Evolutionary conservation across 2,888 invertebrate species (phyloP).

Genomic region (Atrina japonica): DNA sequence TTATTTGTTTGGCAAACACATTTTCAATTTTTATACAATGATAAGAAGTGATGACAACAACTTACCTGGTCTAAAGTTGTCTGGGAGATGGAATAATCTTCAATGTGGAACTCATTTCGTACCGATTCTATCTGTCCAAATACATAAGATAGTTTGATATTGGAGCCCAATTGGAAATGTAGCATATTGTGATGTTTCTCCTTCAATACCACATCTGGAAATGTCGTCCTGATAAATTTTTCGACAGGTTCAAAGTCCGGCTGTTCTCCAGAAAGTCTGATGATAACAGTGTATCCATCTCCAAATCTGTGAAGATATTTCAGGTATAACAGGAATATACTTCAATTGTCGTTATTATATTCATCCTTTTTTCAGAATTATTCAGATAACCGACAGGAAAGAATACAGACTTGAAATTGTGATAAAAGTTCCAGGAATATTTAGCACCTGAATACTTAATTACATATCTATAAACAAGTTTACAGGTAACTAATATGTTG

Average conservation of each 20-base stretch:
- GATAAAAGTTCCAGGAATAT: too few relatives aligned
- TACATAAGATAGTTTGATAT: constrained; percentile 79
- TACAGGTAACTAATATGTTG: too few relatives aligned
- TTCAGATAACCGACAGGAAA: too few relatives aligned
- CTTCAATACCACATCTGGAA: constrained; percentile 67
- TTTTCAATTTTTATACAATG: too few relatives aligned
- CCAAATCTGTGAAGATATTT: constrained; percentile 77
- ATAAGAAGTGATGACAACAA: too few relatives aligned
- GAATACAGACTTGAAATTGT: too few relatives aligned
- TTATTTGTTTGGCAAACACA: too few relatives aligned
- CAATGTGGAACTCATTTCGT: constrained; percentile 78
- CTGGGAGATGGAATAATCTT: constrained; percentile 83
- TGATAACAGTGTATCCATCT: constrained; percentile 78
- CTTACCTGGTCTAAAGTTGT: constrained; percentile 84
- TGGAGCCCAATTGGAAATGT: constrained; percentile 80
- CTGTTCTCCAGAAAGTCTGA: constrained; percentile 72
- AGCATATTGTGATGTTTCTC: constrained; percentile 80
- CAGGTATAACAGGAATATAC: not conserved
- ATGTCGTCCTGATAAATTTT: constrained; percentile 62
- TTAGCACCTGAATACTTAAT: too few relatives aligned
- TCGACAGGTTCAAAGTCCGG: constrained; percentile 68
- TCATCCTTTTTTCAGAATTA: too few relatives aligned
- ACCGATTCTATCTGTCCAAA: constrained; percentile 82
- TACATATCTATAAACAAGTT: too few relatives aligned
- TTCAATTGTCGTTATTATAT: too few relatives aligned